Evolutionary conservation across 2,797 vertebrate genomes (phyloP).

Genomic region (Rhyacichthys aspro): DNA sequence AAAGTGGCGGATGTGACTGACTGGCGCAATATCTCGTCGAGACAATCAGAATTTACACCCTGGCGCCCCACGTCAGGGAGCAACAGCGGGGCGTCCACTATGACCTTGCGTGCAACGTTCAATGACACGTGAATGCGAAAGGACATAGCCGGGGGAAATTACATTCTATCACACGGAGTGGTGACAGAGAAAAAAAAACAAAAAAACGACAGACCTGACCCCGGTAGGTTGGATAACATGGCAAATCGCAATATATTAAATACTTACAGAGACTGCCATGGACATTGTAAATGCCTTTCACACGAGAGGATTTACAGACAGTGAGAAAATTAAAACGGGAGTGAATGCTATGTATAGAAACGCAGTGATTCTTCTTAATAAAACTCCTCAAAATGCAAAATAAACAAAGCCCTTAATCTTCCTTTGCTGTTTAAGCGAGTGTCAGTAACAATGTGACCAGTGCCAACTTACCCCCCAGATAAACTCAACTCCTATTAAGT

Average conservation of each 20-base stretch:
- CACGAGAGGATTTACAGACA: constrained; percentile 16
- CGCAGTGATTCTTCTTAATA: no score
- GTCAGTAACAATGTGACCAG: constrained; percentile 31
- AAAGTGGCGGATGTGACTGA: constrained; percentile 28
- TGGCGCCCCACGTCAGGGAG: constrained; percentile 4
- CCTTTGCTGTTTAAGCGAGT: not conserved
- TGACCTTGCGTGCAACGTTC: constrained; percentile 48
- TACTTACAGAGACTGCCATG: constrained; percentile 21
- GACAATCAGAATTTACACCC: constrained; percentile 27
- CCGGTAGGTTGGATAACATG: constrained; percentile 15
- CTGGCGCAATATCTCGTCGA: constrained; percentile 12
- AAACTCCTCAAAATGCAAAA: no score
- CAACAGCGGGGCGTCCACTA: not conserved
- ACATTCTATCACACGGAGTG: constrained; percentile 43
- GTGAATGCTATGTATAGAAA: not conserved
- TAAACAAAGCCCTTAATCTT: constrained; percentile 4
- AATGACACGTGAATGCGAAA: constrained; percentile 26
- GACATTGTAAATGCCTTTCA: constrained; percentile 21
- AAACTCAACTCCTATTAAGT: constrained; percentile 54
- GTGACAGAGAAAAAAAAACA: constrained; percentile 50
- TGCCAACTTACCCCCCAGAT: constrained; percentile 18
- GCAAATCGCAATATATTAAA: constrained; percentile 45
- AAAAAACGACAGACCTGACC: constrained; percentile 43
- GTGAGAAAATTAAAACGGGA: not conserved
- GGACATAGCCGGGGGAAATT: constrained; percentile 45